Percentiles rank a stretch among this genome's conserved stretches.
These are phyloP conservation scores for Synergus gifuensis DNA, from an alignment of 2,888 invertebrate species.

Conservation along the genomic window DNA sequence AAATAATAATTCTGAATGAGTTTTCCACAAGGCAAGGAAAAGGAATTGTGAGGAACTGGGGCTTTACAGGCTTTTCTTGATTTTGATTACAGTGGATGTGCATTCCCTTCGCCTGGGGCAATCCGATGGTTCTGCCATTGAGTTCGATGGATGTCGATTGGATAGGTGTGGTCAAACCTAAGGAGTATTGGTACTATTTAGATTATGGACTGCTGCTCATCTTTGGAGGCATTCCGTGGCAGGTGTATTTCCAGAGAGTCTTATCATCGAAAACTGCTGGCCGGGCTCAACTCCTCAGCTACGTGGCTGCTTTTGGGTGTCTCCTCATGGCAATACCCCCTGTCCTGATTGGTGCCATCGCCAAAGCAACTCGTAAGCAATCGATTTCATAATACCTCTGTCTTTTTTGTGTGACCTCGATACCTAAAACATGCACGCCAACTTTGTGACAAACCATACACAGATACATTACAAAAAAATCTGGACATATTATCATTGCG, in stretches of 20 bases:
- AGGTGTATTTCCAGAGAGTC: slow-evolving; percentile 99
- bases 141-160: slow-evolving; percentile 92
- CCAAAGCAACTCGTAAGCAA: slow-evolving; percentile 92
- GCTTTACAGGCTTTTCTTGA: neutral
- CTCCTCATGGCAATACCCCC: slow-evolving; percentile 98
- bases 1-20: too few relatives aligned
- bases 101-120: slow-evolving; percentile 96
- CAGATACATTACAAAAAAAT: too few relatives aligned
- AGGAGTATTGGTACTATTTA: slow-evolving; percentile 89
- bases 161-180: slow-evolving; percentile 88
- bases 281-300: slow-evolving; percentile 95
- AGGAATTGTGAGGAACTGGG: neutral
- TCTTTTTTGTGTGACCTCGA: neutral
- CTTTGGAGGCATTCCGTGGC: slow-evolving; percentile 98
- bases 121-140: slow-evolving; percentile 91
- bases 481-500: too few relatives aligned
- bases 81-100: slow-evolving; percentile 89
- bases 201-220: slow-evolving; percentile 93
- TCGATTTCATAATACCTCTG: neutral
- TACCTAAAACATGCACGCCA: neutral
- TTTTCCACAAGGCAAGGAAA: neutral
- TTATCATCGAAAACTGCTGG: slow-evolving; percentile 96
- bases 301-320: slow-evolving; percentile 97
- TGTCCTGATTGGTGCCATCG: slow-evolving; percentile 97
- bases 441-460: neutral